Percentiles rank a stretch among this genome's conserved stretches.
Conservation (phyloP, 2,797 vertebrate genomes). For the Acanthiza pusilla region DNA sequence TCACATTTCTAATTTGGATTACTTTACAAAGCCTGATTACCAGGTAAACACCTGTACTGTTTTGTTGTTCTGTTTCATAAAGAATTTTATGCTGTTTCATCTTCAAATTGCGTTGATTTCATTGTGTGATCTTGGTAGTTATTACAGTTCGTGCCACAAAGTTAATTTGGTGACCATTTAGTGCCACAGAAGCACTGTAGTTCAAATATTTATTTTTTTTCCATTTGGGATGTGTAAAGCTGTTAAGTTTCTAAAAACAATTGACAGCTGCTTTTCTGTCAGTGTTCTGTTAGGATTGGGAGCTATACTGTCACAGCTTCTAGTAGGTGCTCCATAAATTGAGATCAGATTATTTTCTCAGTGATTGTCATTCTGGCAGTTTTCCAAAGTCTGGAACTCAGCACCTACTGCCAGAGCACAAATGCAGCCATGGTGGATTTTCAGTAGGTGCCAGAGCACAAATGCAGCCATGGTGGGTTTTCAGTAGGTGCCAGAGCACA, state of each 20-base stretch:
- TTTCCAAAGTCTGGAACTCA: neutral
- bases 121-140: neutral
- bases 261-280: neutral
- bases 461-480: neutral
- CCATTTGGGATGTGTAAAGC: neutral
- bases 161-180: neutral
- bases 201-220: neutral
- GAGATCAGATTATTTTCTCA: neutral
- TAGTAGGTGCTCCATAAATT: neutral
- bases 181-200: neutral
- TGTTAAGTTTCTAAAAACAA: neutral
- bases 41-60: conserved; percentile 79
- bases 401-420: neutral
- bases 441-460: too few relatives aligned
- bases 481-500: too few relatives aligned
- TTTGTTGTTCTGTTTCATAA: neutral
- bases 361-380: neutral
- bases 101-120: neutral
- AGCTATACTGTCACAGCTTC: neutral
- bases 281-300: neutral
- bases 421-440: too few relatives aligned
- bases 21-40: conserved; percentile 98
- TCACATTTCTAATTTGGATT: conserved; percentile 92
- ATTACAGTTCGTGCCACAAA: neutral
- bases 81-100: neutral